These are phyloP conservation scores for Trachelus troglodyta DNA, from an alignment of 2,888 invertebrate genomes.

Conservation along the genomic window DNA sequence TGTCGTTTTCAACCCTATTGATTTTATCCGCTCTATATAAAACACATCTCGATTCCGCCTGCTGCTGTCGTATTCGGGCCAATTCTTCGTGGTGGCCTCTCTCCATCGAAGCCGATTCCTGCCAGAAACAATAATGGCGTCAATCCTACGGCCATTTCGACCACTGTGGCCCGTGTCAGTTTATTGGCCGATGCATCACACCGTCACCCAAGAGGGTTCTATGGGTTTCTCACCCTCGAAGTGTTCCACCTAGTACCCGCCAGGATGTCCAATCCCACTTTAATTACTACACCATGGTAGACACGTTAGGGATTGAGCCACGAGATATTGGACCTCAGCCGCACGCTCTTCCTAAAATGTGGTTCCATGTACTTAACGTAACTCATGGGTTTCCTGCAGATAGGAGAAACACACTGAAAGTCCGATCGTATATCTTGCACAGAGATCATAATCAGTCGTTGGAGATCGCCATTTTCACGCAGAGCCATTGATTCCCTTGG, in stretches of 20 bases:
- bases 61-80: neutral
- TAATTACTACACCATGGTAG: constrained; percentile 39
- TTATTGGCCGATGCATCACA: constrained; percentile 63
- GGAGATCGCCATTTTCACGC: neutral
- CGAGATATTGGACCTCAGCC: constrained; percentile 34
- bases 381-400: neutral
- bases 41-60: neutral
- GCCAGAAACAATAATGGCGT: constrained; percentile 59
- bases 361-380: neutral
- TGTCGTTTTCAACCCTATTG: neutral
- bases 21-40: neutral
- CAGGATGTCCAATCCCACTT: constrained; percentile 36
- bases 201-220: constrained; percentile 46
- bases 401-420: neutral
- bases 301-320: constrained; percentile 24
- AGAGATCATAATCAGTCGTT: neutral
- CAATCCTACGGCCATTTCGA: constrained; percentile 57
- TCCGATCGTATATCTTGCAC: neutral
- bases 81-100: constrained; percentile 1
- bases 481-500: neutral
- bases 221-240: constrained; percentile 17
- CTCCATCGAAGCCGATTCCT: constrained; percentile 24
- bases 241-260: constrained; percentile 2
- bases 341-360: neutral
- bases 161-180: constrained; percentile 59